Conservation (phyloP, 2,113 vertebrate genomes). For the Sinocyclocheilus anophthalmus region DNA sequence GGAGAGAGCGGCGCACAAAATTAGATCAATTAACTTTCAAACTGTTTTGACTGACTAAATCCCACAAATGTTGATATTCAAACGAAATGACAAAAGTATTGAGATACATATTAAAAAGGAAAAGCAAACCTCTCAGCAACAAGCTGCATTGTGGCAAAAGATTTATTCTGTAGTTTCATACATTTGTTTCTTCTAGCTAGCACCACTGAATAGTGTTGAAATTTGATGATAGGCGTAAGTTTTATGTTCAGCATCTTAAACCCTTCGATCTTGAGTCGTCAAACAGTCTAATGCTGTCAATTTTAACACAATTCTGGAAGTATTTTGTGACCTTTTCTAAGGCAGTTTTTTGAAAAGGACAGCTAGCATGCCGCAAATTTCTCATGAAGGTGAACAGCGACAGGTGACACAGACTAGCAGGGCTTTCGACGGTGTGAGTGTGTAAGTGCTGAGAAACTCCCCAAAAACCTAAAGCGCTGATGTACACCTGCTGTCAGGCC, state of each 20-base stretch:
- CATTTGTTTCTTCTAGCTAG: background rate
- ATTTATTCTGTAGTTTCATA: background rate
- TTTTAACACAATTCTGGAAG: background rate
- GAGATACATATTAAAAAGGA: background rate
- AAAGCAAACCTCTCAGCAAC: background rate
- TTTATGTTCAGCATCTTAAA: background rate
- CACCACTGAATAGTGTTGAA: background rate
- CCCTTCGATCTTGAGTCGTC: background rate
- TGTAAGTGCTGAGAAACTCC: constrained; percentile 21
- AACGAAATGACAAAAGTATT: background rate
- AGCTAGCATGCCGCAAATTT: constrained; percentile 28
- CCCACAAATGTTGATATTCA: background rate
- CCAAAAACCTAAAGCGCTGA: constrained; percentile 8
- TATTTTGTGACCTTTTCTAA: constrained; percentile 46
- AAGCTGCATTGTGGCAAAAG: background rate
- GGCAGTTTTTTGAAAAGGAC: constrained; percentile 42
- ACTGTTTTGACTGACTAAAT: background rate
- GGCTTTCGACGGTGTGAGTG: background rate
- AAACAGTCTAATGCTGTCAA: no score
- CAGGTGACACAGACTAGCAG: constrained; percentile 15
- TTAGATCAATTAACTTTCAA: background rate
- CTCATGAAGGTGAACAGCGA: constrained; percentile 43
- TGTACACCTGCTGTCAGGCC: constrained; percentile 44
- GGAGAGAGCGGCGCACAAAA: no score
- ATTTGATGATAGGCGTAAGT: background rate